Evolutionary conservation across 2,888 invertebrate species (phyloP).

Genomic region (Microctonus brassicae): DNA sequence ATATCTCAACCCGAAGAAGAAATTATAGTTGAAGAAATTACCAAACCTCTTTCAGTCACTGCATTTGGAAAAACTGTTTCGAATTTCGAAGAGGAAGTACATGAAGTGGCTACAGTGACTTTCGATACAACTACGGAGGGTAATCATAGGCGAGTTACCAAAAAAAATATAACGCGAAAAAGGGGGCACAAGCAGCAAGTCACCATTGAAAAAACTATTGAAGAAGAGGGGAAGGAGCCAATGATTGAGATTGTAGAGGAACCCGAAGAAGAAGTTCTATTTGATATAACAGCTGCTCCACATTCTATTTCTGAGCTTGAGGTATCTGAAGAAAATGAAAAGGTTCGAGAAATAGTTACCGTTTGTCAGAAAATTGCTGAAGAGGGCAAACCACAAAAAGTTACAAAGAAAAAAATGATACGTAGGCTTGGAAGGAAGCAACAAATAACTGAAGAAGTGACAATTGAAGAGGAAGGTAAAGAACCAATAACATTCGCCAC

Average conservation of each 20-base stretch:
- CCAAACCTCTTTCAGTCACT: constrained; percentile 57
- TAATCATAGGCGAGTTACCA: constrained; percentile 49
- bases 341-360: constrained; percentile 53
- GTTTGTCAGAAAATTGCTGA: constrained; percentile 56
- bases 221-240: constrained; percentile 45
- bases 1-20: constrained; percentile 55
- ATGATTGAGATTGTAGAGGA: constrained; percentile 4
- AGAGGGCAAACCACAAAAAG: constrained; percentile 59
- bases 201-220: constrained; percentile 61
- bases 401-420: constrained; percentile 67
- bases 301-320: constrained; percentile 41
- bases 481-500: constrained; percentile 41
- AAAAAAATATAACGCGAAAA: constrained; percentile 48
- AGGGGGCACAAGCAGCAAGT: constrained; percentile 59
- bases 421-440: constrained; percentile 61
- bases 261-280: constrained; percentile 44
- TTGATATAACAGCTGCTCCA: constrained; percentile 53
- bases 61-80: constrained; percentile 52
- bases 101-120: constrained; percentile 56
- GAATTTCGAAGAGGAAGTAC: constrained; percentile 61
- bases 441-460: constrained; percentile 58
- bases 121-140: constrained; percentile 56
- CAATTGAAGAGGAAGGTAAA: constrained; percentile 70
- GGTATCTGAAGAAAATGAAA: constrained; percentile 54
- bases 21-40: constrained; percentile 58